Evolutionary conservation across 2,888 invertebrate species (phyloP), one percentile per base, ranked within the genome.

Genomic region (Bellardia pandia): DNA sequence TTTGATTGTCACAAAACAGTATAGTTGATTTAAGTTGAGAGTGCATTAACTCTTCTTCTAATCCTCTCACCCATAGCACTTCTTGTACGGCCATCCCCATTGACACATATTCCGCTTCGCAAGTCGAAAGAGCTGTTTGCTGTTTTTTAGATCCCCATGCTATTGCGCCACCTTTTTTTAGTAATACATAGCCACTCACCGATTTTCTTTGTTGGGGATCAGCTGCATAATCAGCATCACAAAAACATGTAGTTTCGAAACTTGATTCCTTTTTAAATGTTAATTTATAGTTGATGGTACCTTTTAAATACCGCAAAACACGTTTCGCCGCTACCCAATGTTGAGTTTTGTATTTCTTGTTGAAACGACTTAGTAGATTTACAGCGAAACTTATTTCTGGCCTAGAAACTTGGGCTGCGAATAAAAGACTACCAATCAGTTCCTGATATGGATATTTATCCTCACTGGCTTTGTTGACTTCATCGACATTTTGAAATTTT

Each of bases 221-320:
- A 8, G 64, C 30, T 51, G 90, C 1, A 91, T 72, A 66, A 71
- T 72, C 53, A n/a, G 76, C 76, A 16, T 76, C 76, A 51, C 76
- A 76, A 53, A 37, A 76, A 23, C 76, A 33, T 23, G 16, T 45
- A 13, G 48, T 48, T 16, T 45, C 42, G 14, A 51, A 45, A 45
- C 8, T 42, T 2, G 64, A 42, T 4, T 9, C 3, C n/a, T 68
- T 68, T 14, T 45, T 7, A 68, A 68, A 68, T 1, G 68, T 48
- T 14, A 68, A 14, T 30, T 48, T 68, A 2, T 5, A 48, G 42
- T 68, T 14, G 16, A 69, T 69, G 2, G 51, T n/a, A 30, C 53
- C 69, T 37, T 69, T 69, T 13, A 69, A 13, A 8, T 69, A 69
- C 3, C 69, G 33, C n/a, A 69, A n/a, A 9, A 69, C 48, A 14